Evolutionary conservation across 2,888 invertebrate genomes (phyloP).

Genomic region (Synanthedon tipuliformis): DNA sequence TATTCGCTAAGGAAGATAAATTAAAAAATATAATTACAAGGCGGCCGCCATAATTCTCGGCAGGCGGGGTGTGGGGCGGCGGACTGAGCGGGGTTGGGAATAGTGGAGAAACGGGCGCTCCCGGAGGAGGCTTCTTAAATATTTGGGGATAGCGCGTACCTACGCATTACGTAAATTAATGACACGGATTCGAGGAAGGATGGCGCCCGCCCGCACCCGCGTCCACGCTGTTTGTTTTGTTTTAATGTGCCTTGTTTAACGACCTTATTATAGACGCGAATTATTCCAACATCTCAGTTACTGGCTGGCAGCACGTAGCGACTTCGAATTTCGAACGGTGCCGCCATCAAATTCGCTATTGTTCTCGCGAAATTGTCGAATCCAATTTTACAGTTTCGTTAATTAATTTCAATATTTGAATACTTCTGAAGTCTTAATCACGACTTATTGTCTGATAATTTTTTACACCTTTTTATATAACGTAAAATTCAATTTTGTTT

Average conservation of each 20-base stretch:
- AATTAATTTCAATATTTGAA: slow-evolving; percentile 26
- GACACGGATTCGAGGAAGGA: slow-evolving; percentile 72
- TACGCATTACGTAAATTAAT: slow-evolving; percentile 72
- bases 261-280: slow-evolving; percentile 63
- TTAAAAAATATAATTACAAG: slow-evolving; percentile 79
- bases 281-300: slow-evolving; percentile 26
- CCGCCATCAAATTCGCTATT: slow-evolving; percentile 56
- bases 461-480: too few species aligned
- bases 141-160: slow-evolving; percentile 72
- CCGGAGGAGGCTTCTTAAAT: slow-evolving; percentile 71
- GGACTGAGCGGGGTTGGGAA: slow-evolving; percentile 34
- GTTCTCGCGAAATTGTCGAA: slow-evolving; percentile 55
- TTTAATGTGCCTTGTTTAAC: slow-evolving; percentile 68
- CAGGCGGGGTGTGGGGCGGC: slow-evolving; percentile 50
- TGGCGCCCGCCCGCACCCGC: slow-evolving; percentile 45
- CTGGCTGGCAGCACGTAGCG: too few species aligned
- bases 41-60: slow-evolving; percentile 74
- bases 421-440: too few species aligned
- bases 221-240: slow-evolving; percentile 61
- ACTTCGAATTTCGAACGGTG: slow-evolving; percentile 5
- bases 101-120: slow-evolving; percentile 67
- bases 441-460: too few species aligned
- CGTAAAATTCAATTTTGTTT: too few species aligned
- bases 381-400: slow-evolving; percentile 40
- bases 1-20: slow-evolving; percentile 77